Conservation (phyloP, 2,797 vertebrate species). For the Myotis daubentonii region DNA sequence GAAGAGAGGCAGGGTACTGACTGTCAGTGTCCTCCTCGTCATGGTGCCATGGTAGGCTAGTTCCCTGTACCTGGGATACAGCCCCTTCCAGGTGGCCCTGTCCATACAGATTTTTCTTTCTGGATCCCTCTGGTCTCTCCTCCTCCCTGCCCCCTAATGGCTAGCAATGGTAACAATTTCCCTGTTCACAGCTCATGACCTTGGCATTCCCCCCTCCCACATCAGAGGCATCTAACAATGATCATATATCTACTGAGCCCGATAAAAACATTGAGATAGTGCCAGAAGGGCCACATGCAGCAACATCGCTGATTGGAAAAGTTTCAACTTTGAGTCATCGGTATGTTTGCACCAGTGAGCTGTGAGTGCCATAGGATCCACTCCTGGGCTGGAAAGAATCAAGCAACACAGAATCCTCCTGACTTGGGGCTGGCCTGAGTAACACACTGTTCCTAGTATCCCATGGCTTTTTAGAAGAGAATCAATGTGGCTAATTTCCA, state of each 20-base stretch:
- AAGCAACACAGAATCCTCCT: conserved; percentile 59
- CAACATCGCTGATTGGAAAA: neutral
- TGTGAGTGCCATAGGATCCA: neutral
- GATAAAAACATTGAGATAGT: neutral
- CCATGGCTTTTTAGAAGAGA: conserved; percentile 58
- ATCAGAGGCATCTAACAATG: neutral
- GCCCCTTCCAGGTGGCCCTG: neutral
- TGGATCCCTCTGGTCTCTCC: neutral
- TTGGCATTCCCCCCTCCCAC: neutral
- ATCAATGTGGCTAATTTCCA: conserved; percentile 65
- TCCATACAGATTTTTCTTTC: neutral
- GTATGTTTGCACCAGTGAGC: neutral
- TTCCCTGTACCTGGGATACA: neutral
- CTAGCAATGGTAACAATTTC: too few species aligned
- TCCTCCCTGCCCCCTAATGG: neutral
- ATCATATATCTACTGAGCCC: neutral
- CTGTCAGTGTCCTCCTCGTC: neutral
- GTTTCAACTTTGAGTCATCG: neutral
- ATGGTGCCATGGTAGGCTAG: neutral
- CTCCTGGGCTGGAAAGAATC: conserved; percentile 7
- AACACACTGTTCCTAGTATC: conserved; percentile 74
- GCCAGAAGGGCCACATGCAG: neutral
- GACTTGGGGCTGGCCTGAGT: conserved; percentile 76
- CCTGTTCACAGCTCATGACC: neutral
- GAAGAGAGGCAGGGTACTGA: fast-evolving